Evolutionary conservation across 2,797 vertebrate species (phyloP), one percentile per base, ranked within the genome.

Genomic region (Neosalanx taihuensis): DNA sequence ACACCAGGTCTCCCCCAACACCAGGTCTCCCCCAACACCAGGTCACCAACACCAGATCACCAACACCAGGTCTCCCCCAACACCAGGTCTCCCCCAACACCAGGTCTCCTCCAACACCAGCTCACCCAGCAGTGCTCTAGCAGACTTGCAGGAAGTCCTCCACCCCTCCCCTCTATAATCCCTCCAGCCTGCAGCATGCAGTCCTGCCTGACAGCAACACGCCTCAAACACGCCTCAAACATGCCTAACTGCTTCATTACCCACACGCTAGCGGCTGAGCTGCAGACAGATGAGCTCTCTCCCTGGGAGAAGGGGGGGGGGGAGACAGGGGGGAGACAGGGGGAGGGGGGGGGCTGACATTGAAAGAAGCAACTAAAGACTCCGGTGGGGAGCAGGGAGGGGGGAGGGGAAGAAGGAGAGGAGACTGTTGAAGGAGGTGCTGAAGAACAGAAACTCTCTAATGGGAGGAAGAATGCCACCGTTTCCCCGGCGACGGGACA

Each of bases 201-300:
- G 26, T 30, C 4, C 56, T 4, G 61, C 64, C 68, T 77, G 86
- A 87, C 83, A 86, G 41, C 3, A 83, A 72, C 74, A 73, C 73
- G 53, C 81, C 83, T 79, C 79, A 81, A 83, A 72, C 74, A 73
- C 73, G 53, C 81, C 83, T 80, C 80, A 81, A 84, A 90, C 84
- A 81, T 73, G 77, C 84, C 81, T 80, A 86, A 84, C 83, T 73
- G 79, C 83, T 81, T 79, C 78, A 86, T 86, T 84, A 90, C 74
- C 72, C 59, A 17, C 20, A 71, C 29, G 72, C 85, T 74, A 73
- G 61, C 64, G 76, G 79, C 79, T 69, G 6, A 61, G 70, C 80
- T 31, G 76, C 76, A 66, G 81, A 90, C 77, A 86, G 87, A 86
- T 78, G 71, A 63, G 72, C 76, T 81, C 29, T 58, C 46, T 53